Evolutionary conservation across 2,888 invertebrate genomes (phyloP).

Genomic region (Adela reaumurella): DNA sequence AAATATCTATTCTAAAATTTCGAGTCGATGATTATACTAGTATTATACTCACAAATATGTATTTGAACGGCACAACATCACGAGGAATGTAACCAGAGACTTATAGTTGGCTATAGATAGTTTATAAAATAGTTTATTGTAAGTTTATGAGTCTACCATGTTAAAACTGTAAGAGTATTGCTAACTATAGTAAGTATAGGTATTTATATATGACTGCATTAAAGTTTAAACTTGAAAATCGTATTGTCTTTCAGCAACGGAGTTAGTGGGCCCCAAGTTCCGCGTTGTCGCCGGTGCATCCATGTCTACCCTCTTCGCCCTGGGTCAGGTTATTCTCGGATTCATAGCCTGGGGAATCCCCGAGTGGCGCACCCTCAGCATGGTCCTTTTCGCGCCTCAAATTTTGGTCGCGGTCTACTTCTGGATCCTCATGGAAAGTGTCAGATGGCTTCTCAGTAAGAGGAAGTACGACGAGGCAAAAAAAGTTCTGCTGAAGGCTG

Average conservation of each 20-base stretch:
- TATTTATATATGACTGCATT: too few relatives aligned
- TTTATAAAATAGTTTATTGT: too few relatives aligned
- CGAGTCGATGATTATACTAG: too few relatives aligned
- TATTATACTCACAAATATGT: too few relatives aligned
- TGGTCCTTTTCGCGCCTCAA: conserved; percentile 65
- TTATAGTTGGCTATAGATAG: too few relatives aligned
- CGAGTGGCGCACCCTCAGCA: conserved; percentile 65
- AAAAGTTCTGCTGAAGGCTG: conserved; percentile 56
- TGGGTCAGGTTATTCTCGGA: conserved; percentile 67
- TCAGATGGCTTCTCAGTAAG: conserved; percentile 72
- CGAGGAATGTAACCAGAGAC: too few relatives aligned
- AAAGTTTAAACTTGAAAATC: too few relatives aligned
- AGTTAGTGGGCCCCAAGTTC: conserved; percentile 70
- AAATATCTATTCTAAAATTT: too few relatives aligned
- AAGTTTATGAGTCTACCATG: too few relatives aligned
- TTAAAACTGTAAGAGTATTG: too few relatives aligned
- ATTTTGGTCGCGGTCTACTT: conserved; percentile 63
- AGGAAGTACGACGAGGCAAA: conserved; percentile 60
- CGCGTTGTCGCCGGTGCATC: conserved; percentile 68
- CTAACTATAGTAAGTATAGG: too few relatives aligned
- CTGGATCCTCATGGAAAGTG: conserved; percentile 67
- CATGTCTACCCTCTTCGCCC: conserved; percentile 65
- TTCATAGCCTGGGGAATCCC: conserved; percentile 62
- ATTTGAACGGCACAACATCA: too few relatives aligned
- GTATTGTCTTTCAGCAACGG: conserved; percentile 64